Base-by-base conservation (phyloP, 2,113 vertebrate genomes). In the cat (Felis catus) region DNA sequence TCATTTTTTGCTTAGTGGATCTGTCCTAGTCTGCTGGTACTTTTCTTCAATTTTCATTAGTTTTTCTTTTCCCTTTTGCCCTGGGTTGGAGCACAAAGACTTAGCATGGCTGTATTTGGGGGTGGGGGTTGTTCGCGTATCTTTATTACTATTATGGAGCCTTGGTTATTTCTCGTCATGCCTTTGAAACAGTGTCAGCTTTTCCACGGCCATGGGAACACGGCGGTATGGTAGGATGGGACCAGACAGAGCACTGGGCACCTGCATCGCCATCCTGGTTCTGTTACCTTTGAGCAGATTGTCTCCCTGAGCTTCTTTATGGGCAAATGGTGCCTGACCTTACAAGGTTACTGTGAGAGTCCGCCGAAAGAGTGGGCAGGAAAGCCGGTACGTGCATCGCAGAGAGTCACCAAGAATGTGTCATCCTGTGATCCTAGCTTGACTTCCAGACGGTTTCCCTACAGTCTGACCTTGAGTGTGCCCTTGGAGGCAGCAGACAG, bases 301-400 rank as follows among this genome's bases (percentile, higher is more conserved):
- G 1, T 51, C 11, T 85, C 27, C 51, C 89, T 79, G 29, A 66
- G 63, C 39, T 92, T 90, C 19, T 51, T 58, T 33, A 4, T 36
- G 33, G 53, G 3, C 65, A 82, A 58, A 71, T 18, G 33, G 25
- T 39, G 45, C 25, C 19, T 14, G 0, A 1, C 53, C 21, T 58
- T 33, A 55, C 13, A 53, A 45, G 53, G 68, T 39, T 33, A 0
- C 23, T 13, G 1, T 4, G 39, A 18, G 51, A 12, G 19, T 29
- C 27, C 0, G 14, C 5, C 16, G 36, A 53, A 78, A 51, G 71
- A 3, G 25, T 29, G 48, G 4, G 53, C 63, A 7, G 25, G 7
- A 3, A n/a, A 45, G n/a, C 25, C 31, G 65, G 25, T 3, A 8
- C 0, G 0, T 14, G 18, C 10, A 1, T 61, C 45, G 33, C 66